phyloP scores from a whole-genome alignment of 1,140 invertebrate genomes.

The Spodoptera litura region DNA sequence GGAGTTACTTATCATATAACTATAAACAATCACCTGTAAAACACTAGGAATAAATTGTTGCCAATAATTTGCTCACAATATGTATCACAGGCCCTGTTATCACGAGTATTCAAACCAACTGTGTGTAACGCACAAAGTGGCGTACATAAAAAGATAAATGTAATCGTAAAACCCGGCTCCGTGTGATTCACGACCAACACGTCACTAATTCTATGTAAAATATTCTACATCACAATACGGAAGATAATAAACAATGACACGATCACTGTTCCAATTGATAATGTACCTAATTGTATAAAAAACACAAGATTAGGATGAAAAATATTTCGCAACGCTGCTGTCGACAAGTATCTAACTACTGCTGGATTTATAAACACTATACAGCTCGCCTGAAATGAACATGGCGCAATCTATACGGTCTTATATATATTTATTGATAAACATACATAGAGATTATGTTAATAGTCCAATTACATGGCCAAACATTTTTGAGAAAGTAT shows the following conservation, averaged over 20 bases:
- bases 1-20: no score
- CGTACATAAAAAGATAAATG: slow-evolving; percentile 28
- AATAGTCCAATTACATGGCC: no score
- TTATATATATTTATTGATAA: no score
- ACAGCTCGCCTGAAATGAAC: not conserved
- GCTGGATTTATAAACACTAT: not conserved
- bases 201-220: not conserved
- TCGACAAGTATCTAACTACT: no score
- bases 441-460: no score
- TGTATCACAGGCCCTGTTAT: slow-evolving; percentile 12
- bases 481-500: no score
- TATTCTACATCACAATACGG: not conserved
- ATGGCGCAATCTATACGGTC: not conserved
- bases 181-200: slow-evolving; percentile 2
- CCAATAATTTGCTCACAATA: not conserved
- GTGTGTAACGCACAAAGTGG: not conserved
- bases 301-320: not conserved
- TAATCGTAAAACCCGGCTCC: slow-evolving; percentile 3
- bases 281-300: not conserved
- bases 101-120: slow-evolving; percentile 11
- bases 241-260: slow-evolving; percentile 3
- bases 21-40: no score
- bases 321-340: not conserved
- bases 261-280: not conserved
- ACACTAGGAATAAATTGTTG: no score